Percentiles rank a stretch among this genome's conserved stretches.
Evolutionary conservation across 2,113 vertebrate species (phyloP).

Genomic region (Corythoichthys haematopterus): DNA sequence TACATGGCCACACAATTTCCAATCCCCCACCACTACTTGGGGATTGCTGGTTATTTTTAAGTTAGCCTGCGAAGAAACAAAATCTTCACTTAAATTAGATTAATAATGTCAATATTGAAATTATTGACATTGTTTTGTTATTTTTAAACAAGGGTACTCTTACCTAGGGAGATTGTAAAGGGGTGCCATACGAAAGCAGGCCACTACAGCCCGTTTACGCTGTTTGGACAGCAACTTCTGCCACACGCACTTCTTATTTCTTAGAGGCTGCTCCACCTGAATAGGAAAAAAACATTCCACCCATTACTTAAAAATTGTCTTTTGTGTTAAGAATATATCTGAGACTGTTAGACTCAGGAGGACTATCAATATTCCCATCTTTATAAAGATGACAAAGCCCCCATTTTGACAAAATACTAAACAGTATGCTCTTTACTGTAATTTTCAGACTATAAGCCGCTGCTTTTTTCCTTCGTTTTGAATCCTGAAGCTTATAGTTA

Average conservation of each 20-base stretch:
- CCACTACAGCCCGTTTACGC: conserved; percentile 94
- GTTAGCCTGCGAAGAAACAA: conserved; percentile 40
- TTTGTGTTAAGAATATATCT: neutral
- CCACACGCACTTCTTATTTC: conserved; percentile 89
- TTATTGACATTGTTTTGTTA: conserved; percentile 21
- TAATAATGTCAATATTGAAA: conserved; percentile 26
- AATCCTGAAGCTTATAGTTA: too few relatives aligned
- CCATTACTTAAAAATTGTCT: neutral
- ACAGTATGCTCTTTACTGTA: too few relatives aligned
- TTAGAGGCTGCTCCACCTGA: conserved; percentile 91
- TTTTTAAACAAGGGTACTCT: conserved; percentile 6
- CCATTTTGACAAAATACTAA: too few relatives aligned
- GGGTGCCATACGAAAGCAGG: conserved; percentile 97
- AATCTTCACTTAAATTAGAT: conserved; percentile 1
- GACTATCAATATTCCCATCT: too few relatives aligned
- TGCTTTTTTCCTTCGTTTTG: too few relatives aligned
- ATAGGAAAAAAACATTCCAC: neutral
- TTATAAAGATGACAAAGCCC: too few relatives aligned
- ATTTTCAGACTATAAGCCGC: too few relatives aligned
- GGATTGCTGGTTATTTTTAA: conserved; percentile 32
- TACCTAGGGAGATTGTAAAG: conserved; percentile 96
- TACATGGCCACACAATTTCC: conserved; percentile 49
- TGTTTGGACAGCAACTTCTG: conserved; percentile 97
- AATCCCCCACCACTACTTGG: conserved; percentile 22
- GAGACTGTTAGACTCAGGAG: too few relatives aligned